A percentile compares a stretch with the other conserved stretches of the same genome.
These are phyloP conservation scores for Drosophila azteca DNA, from an alignment of 1,140 invertebrate genomes.

Conservation along the genomic window DNA sequence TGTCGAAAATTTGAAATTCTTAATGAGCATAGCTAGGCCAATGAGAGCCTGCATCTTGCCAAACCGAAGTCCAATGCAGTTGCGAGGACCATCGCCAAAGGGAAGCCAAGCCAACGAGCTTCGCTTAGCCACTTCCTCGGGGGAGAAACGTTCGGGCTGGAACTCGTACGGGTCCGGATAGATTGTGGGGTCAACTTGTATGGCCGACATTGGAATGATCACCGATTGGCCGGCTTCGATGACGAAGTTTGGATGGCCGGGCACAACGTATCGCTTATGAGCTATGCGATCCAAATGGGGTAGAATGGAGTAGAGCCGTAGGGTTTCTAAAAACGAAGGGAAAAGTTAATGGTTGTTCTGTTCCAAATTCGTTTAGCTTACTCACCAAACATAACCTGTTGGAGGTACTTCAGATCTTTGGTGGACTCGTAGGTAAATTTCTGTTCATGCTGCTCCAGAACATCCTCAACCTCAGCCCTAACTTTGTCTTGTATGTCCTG, in stretches of 20 bases:
- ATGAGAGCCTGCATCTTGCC: slow-evolving; percentile 83
- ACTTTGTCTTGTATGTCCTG: slow-evolving; percentile 86
- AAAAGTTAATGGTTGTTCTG: rapidly evolving
- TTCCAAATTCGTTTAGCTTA: rapidly evolving
- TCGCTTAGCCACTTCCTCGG: slow-evolving; percentile 81
- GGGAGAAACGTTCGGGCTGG: slow-evolving; percentile 85
- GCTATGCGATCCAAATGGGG: slow-evolving; percentile 86
- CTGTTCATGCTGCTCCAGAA: slow-evolving; percentile 83
- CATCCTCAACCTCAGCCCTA: slow-evolving; percentile 85
- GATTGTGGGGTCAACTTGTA: slow-evolving; percentile 85
- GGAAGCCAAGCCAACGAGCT: slow-evolving; percentile 85
- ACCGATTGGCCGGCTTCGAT: slow-evolving; percentile 86
- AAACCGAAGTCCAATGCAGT: slow-evolving; percentile 84
- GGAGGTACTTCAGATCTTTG: slow-evolving; percentile 85
- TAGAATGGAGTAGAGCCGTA: slow-evolving; percentile 87
- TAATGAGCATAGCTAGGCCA: slow-evolving; percentile 80
- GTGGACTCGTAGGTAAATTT: slow-evolving; percentile 85
- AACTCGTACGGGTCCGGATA: slow-evolving; percentile 86
- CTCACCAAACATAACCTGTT: slow-evolving; percentile 82
- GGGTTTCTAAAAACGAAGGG: slow-evolving; percentile 84
- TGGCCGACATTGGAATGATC: slow-evolving; percentile 85
- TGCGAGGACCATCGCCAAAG: slow-evolving; percentile 87
- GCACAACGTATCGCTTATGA: slow-evolving; percentile 86
- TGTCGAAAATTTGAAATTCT: slow-evolving; percentile 68
- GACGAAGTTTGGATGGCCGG: slow-evolving; percentile 85